Evolutionary conservation across 2,113 vertebrate genomes (phyloP).

Genomic region (Zosterops hypoxanthus): DNA sequence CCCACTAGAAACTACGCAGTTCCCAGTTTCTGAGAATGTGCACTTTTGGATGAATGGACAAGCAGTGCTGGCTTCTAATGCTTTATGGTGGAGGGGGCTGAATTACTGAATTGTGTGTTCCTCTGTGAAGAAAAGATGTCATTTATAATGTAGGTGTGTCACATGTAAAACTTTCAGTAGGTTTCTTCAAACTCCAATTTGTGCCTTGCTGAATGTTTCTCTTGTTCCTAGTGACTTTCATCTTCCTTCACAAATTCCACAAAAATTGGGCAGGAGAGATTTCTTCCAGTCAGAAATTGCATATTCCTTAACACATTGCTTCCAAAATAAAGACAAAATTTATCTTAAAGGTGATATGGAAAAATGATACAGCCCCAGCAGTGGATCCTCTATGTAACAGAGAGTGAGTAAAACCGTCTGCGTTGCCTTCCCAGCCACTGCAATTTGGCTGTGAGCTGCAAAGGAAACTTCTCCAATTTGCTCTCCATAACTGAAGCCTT

Average conservation of each 20-base stretch:
- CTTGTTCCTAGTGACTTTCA: conserved; percentile 28
- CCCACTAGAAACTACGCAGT: background rate
- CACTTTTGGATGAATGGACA: conserved; percentile 68
- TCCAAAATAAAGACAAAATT: background rate
- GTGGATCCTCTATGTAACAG: background rate
- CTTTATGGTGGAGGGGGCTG: conserved; percentile 25
- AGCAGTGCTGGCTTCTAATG: conserved; percentile 15
- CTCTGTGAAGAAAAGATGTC: conserved; percentile 49
- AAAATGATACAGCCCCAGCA: background rate
- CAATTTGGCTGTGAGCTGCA: background rate
- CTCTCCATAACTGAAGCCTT: background rate
- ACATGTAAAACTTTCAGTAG: conserved; percentile 48
- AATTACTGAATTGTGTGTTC: conserved; percentile 59
- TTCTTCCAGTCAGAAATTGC: background rate
- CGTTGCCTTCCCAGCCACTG: background rate
- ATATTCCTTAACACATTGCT: background rate
- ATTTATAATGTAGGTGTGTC: conserved; percentile 67
- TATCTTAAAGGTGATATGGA: background rate
- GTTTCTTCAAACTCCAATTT: conserved; percentile 18
- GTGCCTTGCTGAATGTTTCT: background rate
- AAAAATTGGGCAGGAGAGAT: background rate
- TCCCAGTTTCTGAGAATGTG: conserved; percentile 35
- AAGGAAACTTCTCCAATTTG: background rate
- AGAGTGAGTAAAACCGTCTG: background rate
- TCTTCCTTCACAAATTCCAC: conserved; percentile 57